Conservation (phyloP, 2,113 vertebrate species). For the Odocoileus hemionus region DNA sequence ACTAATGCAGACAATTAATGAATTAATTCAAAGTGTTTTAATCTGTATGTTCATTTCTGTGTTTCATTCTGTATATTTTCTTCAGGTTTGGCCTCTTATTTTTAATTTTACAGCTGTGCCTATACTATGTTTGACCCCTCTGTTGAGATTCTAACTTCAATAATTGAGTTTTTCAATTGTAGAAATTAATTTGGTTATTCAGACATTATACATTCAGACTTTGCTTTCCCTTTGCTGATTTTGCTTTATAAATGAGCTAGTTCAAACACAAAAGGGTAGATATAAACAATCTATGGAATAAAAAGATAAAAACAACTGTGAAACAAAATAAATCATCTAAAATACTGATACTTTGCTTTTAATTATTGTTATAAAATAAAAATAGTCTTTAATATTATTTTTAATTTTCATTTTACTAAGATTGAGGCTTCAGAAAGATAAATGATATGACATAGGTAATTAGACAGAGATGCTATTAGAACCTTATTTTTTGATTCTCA, state of each 20-base stretch:
- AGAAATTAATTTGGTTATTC: neutral
- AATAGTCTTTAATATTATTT: neutral
- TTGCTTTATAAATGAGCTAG: neutral
- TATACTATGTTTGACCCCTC: neutral
- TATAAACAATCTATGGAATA: neutral
- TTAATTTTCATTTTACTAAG: neutral
- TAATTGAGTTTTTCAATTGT: neutral
- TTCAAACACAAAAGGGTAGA: neutral
- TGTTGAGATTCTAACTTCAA: neutral
- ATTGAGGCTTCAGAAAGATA: neutral
- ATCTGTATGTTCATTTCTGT: neutral
- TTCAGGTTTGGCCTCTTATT: neutral
- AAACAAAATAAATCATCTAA: neutral
- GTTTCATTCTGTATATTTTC: neutral
- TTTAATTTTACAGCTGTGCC: neutral
- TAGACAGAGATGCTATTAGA: neutral
- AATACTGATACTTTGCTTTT: neutral
- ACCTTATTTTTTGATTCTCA: neutral
- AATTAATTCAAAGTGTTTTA: neutral
- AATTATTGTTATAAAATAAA: neutral
- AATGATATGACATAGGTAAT: neutral
- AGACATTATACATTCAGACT: neutral
- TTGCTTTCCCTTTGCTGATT: neutral
- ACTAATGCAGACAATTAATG: neutral
- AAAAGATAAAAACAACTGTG: neutral